Evolutionary conservation across 2,888 invertebrate species (phyloP).

Genomic region (Dryocosmus kuriphilus): DNA sequence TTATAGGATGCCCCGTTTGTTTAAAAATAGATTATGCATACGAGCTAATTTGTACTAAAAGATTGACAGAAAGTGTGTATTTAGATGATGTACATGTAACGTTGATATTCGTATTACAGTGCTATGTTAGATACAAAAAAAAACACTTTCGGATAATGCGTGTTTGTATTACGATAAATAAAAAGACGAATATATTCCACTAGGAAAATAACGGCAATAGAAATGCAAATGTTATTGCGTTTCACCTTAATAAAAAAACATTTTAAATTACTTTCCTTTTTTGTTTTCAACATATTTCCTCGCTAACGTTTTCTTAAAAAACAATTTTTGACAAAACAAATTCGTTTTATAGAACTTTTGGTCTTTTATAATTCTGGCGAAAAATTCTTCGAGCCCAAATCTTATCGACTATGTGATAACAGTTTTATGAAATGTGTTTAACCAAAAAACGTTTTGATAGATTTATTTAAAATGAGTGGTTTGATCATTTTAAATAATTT

Average conservation of each 20-base stretch:
- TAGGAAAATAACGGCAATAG: not conserved
- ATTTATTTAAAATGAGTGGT: not conserved
- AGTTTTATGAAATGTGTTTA: too few species aligned
- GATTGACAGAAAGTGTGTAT: constrained; percentile 22
- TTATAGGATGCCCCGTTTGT: constrained; percentile 26
- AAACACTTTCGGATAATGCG: not conserved
- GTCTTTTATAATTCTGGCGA: not conserved
- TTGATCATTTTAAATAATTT: not conserved
- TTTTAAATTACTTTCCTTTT: too few species aligned
- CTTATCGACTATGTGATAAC: too few species aligned
- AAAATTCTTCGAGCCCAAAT: not conserved
- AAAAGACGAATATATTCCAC: constrained; percentile 10
- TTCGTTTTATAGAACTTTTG: not conserved
- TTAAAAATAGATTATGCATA: constrained; percentile 54
- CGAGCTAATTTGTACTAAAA: constrained; percentile 54
- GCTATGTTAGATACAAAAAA: constrained; percentile 8
- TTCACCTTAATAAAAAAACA: not conserved
- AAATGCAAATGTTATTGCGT: not conserved
- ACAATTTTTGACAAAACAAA: not conserved
- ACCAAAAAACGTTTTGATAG: too few species aligned
- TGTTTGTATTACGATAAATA: constrained; percentile 14
- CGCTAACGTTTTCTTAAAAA: not conserved
- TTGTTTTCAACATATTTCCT: not conserved
- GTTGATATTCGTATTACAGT: constrained; percentile 22
- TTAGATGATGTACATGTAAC: not conserved